A percentile compares a stretch with the other conserved stretches of the same genome.
Evolutionary conservation across 2,888 invertebrate species (phyloP).

Genomic region (Morpho helenor): DNA sequence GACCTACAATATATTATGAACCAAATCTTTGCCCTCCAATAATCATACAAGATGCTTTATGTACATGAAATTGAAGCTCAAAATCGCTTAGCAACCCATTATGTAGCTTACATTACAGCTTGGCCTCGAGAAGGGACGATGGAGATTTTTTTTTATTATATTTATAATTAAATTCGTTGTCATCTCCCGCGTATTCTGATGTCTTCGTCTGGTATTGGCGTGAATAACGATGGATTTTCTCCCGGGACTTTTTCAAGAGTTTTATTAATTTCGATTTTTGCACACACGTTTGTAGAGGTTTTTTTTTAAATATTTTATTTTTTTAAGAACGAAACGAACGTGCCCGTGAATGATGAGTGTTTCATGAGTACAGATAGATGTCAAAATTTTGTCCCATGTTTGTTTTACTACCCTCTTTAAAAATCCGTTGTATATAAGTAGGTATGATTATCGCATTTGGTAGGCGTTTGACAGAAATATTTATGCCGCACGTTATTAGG

Average conservation of each 20-base stretch:
- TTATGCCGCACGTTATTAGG: too few species aligned
- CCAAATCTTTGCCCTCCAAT: conserved; percentile 36
- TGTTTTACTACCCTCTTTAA: too few species aligned
- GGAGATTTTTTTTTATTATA: conserved; percentile 70
- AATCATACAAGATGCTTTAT: conserved; percentile 32
- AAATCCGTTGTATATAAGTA: too few species aligned
- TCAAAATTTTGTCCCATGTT: conserved; percentile 1
- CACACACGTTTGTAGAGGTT: conserved; percentile 20
- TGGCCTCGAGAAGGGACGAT: conserved; percentile 64
- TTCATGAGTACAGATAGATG: conserved; percentile 12
- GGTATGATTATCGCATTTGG: too few species aligned
- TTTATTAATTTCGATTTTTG: conserved; percentile 60
- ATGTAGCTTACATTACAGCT: conserved; percentile 36
- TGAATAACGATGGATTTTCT: conserved; percentile 59
- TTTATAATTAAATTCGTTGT: conserved; percentile 78
- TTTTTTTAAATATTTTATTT: conserved; percentile 19
- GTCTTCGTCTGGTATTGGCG: conserved; percentile 72
- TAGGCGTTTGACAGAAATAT: too few species aligned
- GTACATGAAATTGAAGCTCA: conserved; percentile 41
- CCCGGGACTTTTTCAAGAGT: conserved; percentile 47
- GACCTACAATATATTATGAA: conserved; percentile 67
- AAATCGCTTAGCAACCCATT: conserved; percentile 45
- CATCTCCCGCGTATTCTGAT: conserved; percentile 63
- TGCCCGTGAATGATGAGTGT: conserved; percentile 14
- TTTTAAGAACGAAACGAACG: conserved; percentile 22